These are phyloP conservation scores for Pipistrellus kuhlii DNA, from an alignment of 2,797 vertebrate species.

Conservation along the genomic window DNA sequence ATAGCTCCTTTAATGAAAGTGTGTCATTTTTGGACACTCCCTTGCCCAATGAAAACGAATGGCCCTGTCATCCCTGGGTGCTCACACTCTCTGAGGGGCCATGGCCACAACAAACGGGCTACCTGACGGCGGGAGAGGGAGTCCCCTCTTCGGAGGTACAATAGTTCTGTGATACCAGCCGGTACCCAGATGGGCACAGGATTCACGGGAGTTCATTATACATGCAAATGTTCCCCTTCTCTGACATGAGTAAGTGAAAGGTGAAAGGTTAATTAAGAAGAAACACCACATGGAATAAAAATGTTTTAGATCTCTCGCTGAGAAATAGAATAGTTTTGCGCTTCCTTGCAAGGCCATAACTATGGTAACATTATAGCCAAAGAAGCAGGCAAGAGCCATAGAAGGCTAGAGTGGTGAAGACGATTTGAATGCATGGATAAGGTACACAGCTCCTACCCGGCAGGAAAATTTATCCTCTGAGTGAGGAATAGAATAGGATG, in stretches of 20 bases:
- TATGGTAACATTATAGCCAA: fast-evolving
- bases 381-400: fast-evolving
- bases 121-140: neutral
- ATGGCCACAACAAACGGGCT: neutral
- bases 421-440: neutral
- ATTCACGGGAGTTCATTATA: constrained; percentile 4
- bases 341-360: neutral
- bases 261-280: constrained; percentile 58
- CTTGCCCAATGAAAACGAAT: fast-evolving
- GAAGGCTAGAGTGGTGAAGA: neutral
- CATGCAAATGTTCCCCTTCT: neutral
- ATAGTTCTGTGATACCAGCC: neutral
- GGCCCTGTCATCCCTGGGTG: fast-evolving
- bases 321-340: neutral
- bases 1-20: neutral
- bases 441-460: neutral
- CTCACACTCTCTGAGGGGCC: fast-evolving
- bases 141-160: neutral
- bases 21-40: neutral
- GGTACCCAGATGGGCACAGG: neutral
- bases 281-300: constrained; percentile 32
- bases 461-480: neutral
- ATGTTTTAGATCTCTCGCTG: neutral
- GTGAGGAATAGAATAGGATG: neutral
- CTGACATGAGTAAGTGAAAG: constrained; percentile 56